Base-by-base conservation (phyloP, 1,140 invertebrate species). In the Drosophila ogumai region DNA sequence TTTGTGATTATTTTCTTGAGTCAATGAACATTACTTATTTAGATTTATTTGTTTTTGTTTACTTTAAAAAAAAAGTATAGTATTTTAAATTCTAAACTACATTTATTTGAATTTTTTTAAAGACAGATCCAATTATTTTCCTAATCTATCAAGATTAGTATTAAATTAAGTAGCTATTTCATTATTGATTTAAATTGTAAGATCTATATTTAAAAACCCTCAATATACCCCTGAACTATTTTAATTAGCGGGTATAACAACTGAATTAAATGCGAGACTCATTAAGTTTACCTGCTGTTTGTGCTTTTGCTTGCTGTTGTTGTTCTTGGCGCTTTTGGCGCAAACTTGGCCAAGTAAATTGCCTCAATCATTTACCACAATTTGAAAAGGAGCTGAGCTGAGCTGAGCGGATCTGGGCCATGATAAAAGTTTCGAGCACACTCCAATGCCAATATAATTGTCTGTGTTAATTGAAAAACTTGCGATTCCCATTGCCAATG, bases 391-490 rank as follows among this genome's bases (percentile, higher is more conserved):
- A 72, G 67, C 66, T 75, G 50, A 63, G 44, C 66, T 13, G 38
- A 63, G 47, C 69, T 56, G 54, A 55, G 52, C 52, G 58, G 67
- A 77, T 56, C 75, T 64, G 63, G 43, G 61, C 38, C 66, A 69
- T 68, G 68, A 67, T 66, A 78, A 84, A 88, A 87, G 75, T 84
- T 87, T 79, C 52, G 28, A 88, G 56, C 67, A 68, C 71, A 68
- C 75, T 88, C 68, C 71, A 84, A 79, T 77, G 64, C 59, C 72
- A 61, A 84, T 82, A 79, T 79, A 87, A 88, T 88, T 87, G 71
- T 88, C 72, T 52, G 66, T 82, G 77, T 74, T 88, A 88, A 87
- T 87, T 88, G 81, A 77, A 84, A 88, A 87, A 88, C 84, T 87
- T 87, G 60, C 52, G 34, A 55, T 55, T 55, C 17, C 7, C 13